Percentiles rank a stretch among this genome's conserved stretches.
These are phyloP conservation scores for Theodoxus fluviatilis DNA, from an alignment of 2,888 invertebrate genomes.

Conservation along the genomic window DNA sequence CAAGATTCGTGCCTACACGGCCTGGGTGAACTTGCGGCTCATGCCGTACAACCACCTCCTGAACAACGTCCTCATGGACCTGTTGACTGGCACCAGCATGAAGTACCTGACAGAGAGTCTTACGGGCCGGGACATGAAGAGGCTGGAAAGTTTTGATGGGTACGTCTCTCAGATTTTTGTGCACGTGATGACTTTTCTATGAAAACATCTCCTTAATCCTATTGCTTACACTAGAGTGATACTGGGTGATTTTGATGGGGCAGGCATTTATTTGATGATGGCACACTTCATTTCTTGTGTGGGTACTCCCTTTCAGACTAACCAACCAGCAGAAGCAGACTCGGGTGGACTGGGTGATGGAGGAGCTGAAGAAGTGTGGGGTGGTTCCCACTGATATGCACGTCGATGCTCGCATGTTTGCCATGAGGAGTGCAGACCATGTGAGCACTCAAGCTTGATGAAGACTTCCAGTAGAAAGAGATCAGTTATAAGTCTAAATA, in stretches of 20 bases:
- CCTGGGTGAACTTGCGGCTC: conserved; percentile 63
- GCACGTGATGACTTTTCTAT: neutral
- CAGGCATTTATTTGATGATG: neutral
- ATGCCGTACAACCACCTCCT: conserved; percentile 57
- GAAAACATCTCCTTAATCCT: neutral
- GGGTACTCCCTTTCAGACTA: conserved; percentile 42
- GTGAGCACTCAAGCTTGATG: conserved; percentile 51
- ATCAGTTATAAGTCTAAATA: too few species aligned
- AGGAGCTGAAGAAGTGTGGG: conserved; percentile 59
- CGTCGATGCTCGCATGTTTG: conserved; percentile 60
- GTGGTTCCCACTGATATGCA: conserved; percentile 57
- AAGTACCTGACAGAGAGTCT: conserved; percentile 61
- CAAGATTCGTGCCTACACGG: conserved; percentile 61
- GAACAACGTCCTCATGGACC: conserved; percentile 63
- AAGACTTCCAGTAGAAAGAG: too few species aligned
- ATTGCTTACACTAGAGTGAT: neutral
- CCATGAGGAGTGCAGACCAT: conserved; percentile 63
- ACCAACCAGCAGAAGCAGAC: conserved; percentile 62
- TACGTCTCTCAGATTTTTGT: conserved; percentile 31
- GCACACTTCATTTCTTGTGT: neutral
- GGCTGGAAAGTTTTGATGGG: conserved; percentile 62
- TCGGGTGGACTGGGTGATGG: conserved; percentile 61
- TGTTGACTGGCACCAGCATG: conserved; percentile 61
- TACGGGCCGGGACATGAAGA: conserved; percentile 57
- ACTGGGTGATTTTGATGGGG: neutral